A percentile compares a stretch with the other conserved stretches of the same genome.
Evolutionary conservation across 1,140 invertebrate genomes (phyloP).

Genomic region (Rhagoletis pomonella): DNA sequence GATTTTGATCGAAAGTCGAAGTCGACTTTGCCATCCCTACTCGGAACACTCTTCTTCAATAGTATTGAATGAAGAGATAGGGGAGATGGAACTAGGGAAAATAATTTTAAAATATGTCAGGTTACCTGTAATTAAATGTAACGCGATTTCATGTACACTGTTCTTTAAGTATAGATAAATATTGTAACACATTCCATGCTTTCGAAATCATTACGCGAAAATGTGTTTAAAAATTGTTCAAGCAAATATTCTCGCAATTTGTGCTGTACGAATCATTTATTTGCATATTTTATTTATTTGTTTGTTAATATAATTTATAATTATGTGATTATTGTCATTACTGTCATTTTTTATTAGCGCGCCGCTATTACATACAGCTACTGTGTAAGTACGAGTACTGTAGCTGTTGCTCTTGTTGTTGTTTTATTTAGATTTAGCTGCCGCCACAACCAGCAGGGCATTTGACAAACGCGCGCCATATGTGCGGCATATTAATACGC

Average conservation of each 20-base stretch:
- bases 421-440: background rate
- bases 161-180: too few relatives aligned
- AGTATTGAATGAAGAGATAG: too few relatives aligned
- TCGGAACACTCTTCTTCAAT: too few relatives aligned
- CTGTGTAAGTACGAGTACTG: background rate
- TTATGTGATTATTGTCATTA: constrained; percentile 51
- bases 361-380: background rate
- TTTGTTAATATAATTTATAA: constrained; percentile 45
- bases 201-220: background rate
- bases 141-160: too few relatives aligned
- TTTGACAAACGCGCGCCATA: constrained; percentile 31
- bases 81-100: too few relatives aligned
- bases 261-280: background rate
- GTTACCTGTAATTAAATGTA: too few relatives aligned
- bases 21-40: too few relatives aligned
- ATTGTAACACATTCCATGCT: too few relatives aligned
- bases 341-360: constrained; percentile 29
- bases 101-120: too few relatives aligned
- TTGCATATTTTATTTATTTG: background rate
- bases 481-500: constrained; percentile 45
- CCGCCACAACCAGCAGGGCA: background rate
- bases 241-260: background rate
- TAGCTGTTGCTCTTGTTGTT: background rate
- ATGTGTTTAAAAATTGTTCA: background rate
- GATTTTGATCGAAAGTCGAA: too few relatives aligned